phyloP scores from a whole-genome alignment of 2,113 vertebrate species.

The Epinephelus moara region DNA sequence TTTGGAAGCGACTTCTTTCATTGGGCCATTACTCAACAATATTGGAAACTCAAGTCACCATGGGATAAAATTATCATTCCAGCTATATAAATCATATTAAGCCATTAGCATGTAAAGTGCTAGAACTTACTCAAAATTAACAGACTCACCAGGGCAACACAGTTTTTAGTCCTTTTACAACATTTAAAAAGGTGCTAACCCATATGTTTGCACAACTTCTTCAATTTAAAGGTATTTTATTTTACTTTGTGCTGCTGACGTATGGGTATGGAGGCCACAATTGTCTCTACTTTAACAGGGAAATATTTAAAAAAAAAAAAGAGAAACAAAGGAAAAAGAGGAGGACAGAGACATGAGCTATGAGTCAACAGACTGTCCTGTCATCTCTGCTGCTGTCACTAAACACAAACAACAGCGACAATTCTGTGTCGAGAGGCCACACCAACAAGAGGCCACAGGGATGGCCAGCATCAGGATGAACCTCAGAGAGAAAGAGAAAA shows the following conservation, averaged over 20 bases:
- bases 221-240: not conserved
- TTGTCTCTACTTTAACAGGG: not conserved
- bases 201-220: not conserved
- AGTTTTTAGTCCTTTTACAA: not conserved
- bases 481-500: not conserved
- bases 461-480: not conserved
- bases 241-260: not conserved
- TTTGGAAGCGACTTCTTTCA: not conserved
- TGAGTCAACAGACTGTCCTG: constrained; percentile 5
- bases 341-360: not conserved
- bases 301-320: too few species aligned
- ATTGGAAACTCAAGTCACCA: too few species aligned
- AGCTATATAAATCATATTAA: not conserved
- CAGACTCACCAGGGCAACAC: not conserved
- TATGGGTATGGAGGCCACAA: not conserved
- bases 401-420: constrained; percentile 5
- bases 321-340: not conserved
- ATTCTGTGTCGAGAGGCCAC: not conserved
- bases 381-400: constrained; percentile 4
- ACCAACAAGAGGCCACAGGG: not conserved
- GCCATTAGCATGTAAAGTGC: not conserved
- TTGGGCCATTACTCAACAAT: not conserved
- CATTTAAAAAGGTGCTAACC: not conserved
- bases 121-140: not conserved
- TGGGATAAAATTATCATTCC: not conserved